phyloP scores from a whole-genome alignment of 2,113 vertebrate species.

The Otus sunia region DNA sequence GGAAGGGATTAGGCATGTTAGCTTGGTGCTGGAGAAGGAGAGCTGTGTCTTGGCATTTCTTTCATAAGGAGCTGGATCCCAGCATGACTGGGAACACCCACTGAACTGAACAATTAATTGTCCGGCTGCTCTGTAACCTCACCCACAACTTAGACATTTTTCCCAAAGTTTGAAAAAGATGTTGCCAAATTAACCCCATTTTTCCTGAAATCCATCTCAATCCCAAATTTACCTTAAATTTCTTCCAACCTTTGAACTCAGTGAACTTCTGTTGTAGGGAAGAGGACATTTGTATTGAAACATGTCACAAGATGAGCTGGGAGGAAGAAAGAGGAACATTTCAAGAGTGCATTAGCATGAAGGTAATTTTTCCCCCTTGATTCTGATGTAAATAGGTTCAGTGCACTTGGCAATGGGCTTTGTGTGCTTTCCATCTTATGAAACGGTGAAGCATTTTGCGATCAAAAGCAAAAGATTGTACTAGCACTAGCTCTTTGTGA shows the following conservation, averaged over 20 bases:
- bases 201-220: neutral
- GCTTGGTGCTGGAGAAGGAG: neutral
- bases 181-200: neutral
- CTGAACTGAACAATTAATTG: neutral
- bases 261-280: neutral
- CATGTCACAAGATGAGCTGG: neutral
- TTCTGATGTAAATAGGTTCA: neutral
- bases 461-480: neutral
- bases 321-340: neutral
- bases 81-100: neutral
- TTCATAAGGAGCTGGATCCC: neutral
- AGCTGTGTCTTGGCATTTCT: neutral
- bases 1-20: neutral
- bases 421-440: neutral
- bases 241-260: neutral
- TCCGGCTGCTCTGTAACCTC: neutral
- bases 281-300: neutral
- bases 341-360: neutral
- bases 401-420: neutral
- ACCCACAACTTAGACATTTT: neutral
- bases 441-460: neutral
- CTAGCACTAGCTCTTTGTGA: neutral
- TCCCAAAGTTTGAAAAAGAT: neutral
- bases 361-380: neutral
- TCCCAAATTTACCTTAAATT: neutral